Evolutionary conservation across 2,113 vertebrate genomes (phyloP).

Genomic region (Aplodontia rufa): DNA sequence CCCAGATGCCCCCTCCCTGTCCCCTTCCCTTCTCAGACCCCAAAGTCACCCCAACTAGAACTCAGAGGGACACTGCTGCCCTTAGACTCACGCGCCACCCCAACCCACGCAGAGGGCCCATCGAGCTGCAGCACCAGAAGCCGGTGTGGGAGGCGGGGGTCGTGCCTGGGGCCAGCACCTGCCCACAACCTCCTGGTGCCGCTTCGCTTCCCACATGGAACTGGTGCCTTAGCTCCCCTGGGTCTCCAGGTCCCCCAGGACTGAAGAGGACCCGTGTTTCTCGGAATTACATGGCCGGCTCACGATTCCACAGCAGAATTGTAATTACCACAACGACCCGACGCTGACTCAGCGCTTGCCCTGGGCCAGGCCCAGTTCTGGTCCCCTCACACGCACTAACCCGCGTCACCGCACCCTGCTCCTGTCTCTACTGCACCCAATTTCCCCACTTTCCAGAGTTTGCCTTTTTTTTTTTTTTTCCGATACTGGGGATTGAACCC

Average conservation of each 20-base stretch:
- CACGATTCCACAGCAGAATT: not conserved
- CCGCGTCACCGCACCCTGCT: not conserved
- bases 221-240: not conserved
- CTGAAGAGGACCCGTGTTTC: not conserved
- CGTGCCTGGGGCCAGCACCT: rapidly evolving
- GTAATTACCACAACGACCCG: too few relatives aligned
- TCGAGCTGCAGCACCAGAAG: too few relatives aligned
- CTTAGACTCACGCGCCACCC: not conserved
- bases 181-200: not conserved
- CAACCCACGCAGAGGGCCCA: not conserved
- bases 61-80: not conserved
- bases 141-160: too few relatives aligned
- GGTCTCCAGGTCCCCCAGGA: not conserved
- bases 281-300: not conserved
- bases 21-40: not conserved
- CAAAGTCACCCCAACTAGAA: not conserved
- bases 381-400: too few relatives aligned
- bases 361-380: too few relatives aligned
- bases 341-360: too few relatives aligned
- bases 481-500: too few relatives aligned
- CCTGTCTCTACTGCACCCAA: not conserved
- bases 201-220: not conserved
- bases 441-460: too few relatives aligned
- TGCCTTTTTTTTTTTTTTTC: not conserved
- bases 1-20: not conserved